Percentiles rank a stretch among this genome's conserved stretches.
These are phyloP conservation scores for Ctenosaura bakeri DNA, from an alignment of 2,797 vertebrate genomes.

Conservation along the genomic window DNA sequence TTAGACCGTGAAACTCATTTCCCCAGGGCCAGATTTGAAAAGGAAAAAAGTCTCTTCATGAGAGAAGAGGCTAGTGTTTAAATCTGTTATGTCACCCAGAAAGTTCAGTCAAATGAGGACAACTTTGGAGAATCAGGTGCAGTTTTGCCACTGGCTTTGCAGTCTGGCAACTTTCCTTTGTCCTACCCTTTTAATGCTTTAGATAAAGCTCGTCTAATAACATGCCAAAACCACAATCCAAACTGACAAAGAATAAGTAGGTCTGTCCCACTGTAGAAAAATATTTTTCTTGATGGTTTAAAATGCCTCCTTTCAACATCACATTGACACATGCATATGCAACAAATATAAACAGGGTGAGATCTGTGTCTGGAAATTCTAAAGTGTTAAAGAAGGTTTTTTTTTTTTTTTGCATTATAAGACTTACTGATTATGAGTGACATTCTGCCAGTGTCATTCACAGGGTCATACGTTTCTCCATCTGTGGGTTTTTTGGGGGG, in stretches of 20 bases:
- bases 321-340: background rate
- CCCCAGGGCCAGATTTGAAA: constrained; percentile 45
- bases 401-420: background rate
- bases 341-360: background rate
- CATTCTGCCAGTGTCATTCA: too few relatives aligned
- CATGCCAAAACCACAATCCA: background rate
- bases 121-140: constrained; percentile 46
- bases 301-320: background rate
- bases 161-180: constrained; percentile 40
- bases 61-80: constrained; percentile 48
- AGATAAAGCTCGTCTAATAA: constrained; percentile 12
- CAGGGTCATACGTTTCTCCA: too few relatives aligned
- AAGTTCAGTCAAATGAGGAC: constrained; percentile 56
- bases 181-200: constrained; percentile 3
- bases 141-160: constrained; percentile 12
- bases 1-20: constrained; percentile 24
- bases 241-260: constrained; percentile 16
- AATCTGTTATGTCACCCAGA: constrained; percentile 52
- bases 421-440: background rate
- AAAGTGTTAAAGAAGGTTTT: background rate
- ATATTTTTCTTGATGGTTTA: background rate
- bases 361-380: background rate
- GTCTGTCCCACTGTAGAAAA: background rate
- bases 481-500: too few relatives aligned
- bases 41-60: constrained; percentile 39